These are phyloP conservation scores for Drosophila mulleri DNA, from an alignment of 2,888 invertebrate genomes.

Conservation along the genomic window DNA sequence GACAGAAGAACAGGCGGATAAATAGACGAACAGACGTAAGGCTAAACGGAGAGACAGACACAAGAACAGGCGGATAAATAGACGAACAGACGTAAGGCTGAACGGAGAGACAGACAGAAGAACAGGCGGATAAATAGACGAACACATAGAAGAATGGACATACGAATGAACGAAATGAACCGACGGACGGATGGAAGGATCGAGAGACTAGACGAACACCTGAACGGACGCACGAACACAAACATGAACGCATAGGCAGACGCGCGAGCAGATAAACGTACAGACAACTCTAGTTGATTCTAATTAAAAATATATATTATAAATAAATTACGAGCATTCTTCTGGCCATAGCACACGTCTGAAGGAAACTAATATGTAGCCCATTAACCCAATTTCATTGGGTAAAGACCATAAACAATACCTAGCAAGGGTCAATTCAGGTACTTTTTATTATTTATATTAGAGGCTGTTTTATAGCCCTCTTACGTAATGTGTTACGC, in stretches of 20 bases:
- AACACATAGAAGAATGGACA: background rate
- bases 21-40: rapidly evolving
- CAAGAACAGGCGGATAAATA: too few species aligned
- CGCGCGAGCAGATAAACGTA: background rate
- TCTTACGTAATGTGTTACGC: background rate
- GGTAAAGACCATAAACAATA: background rate
- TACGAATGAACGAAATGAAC: too few species aligned
- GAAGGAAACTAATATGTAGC: background rate
- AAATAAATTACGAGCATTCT: background rate
- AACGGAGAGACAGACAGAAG: background rate
- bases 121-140: background rate
- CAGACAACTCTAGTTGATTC: background rate
- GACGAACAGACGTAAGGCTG: background rate
- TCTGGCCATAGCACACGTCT: background rate
- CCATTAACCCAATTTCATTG: too few species aligned
- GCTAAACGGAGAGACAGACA: too few species aligned
- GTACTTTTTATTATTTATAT: background rate
- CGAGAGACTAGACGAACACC: background rate
- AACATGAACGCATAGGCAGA: too few species aligned
- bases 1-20: too few species aligned
- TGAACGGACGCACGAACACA: background rate
- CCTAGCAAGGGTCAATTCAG: background rate
- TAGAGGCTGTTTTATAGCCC: background rate
- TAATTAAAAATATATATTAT: background rate
- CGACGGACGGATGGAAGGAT: background rate